These are phyloP conservation scores for Plagodis dolabraria DNA, from an alignment of 2,888 invertebrate genomes.

Conservation along the genomic window DNA sequence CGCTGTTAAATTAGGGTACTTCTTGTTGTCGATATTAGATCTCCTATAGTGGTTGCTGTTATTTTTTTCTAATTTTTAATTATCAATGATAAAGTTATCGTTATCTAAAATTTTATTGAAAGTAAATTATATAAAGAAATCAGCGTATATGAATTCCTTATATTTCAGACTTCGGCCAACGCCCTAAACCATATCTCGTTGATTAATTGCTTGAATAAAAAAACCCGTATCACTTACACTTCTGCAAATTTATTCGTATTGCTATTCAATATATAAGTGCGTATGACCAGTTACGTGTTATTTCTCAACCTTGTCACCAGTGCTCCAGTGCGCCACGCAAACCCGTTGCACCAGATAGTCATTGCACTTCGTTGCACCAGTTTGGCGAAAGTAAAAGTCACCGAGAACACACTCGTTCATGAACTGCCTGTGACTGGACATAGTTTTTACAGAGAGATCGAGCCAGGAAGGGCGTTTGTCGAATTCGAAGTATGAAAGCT, in stretches of 20 bases:
- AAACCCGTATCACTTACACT: neutral
- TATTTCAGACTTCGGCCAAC: conserved; percentile 29
- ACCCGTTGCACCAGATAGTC: conserved; percentile 66
- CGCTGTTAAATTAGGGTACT: too few relatives aligned
- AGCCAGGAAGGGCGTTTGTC: conserved; percentile 37
- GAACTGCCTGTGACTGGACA: conserved; percentile 35
- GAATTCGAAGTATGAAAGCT: conserved; percentile 43
- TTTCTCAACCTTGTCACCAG: conserved; percentile 82
- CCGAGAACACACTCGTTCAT: conserved; percentile 42
- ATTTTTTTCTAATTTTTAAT: too few relatives aligned
- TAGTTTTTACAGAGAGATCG: conserved; percentile 31
- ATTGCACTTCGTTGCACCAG: conserved; percentile 63
- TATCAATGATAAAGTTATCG: neutral
- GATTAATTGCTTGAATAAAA: conserved; percentile 1
- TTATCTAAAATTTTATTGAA: too few relatives aligned
- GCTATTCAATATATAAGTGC: conserved; percentile 33
- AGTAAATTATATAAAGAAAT: too few relatives aligned
- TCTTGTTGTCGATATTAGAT: too few relatives aligned
- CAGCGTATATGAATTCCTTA: conserved; percentile 5
- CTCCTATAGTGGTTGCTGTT: too few relatives aligned
- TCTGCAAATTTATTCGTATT: too few relatives aligned
- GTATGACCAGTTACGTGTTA: conserved; percentile 57
- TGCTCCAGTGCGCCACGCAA: conserved; percentile 64
- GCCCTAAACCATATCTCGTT: conserved; percentile 35
- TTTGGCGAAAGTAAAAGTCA: conserved; percentile 80